Conservation (phyloP, 2,888 invertebrate species). For the Cyaniris semiargus region DNA sequence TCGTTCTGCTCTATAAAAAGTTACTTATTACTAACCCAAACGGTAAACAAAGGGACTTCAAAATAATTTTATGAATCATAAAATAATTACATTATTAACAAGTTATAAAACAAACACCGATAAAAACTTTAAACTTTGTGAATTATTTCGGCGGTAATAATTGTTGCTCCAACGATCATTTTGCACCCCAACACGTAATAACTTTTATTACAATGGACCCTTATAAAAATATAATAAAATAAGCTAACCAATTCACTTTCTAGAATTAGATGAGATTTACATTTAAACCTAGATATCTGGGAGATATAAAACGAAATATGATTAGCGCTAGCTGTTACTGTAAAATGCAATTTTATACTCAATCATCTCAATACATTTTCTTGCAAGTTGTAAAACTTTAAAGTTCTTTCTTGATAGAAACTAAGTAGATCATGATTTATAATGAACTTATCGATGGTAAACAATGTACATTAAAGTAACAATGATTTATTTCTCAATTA, state of each 20-base stretch:
- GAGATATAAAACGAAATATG: constrained; percentile 6
- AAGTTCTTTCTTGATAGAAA: too few relatives aligned
- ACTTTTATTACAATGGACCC: background rate
- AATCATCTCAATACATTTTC: background rate
- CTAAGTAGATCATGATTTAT: too few relatives aligned
- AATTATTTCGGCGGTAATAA: background rate
- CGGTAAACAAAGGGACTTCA: background rate
- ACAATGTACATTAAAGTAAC: constrained; percentile 1
- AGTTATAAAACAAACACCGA: background rate
- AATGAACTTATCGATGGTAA: background rate
- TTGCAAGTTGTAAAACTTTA: background rate
- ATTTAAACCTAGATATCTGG: background rate
- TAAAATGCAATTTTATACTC: background rate
- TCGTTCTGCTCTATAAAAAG: too few relatives aligned
- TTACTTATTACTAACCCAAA: too few relatives aligned
- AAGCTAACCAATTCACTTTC: background rate
- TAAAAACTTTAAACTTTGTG: background rate
- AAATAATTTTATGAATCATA: background rate
- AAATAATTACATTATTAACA: background rate
- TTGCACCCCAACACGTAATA: too few relatives aligned
- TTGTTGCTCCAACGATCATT: too few relatives aligned
- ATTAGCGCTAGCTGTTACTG: background rate
- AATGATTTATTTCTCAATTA: background rate
- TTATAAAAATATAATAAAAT: background rate
- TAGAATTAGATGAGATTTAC: background rate